Base-by-base conservation (phyloP, 2,797 vertebrate genomes). In the Echiichthys vipera region DNA sequence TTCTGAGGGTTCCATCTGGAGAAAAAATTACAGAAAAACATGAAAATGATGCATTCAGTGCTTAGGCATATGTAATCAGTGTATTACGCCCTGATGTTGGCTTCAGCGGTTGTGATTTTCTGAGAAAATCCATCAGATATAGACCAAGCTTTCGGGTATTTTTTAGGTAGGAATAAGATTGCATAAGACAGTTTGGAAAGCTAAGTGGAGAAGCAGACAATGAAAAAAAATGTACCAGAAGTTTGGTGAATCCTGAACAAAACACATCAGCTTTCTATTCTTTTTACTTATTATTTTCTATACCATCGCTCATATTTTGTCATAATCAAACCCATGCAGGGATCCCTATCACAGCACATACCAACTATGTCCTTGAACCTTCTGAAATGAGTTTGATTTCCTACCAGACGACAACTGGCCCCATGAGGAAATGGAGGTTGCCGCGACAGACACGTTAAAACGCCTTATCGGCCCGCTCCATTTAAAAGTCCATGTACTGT, bases 361-460 rank as follows among this genome's bases (percentile, higher is more conserved):
- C 61, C 77, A 34, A 32, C 56, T 36, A 4, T 34, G 27, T 65
- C 54, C 55, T 58, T 46, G 65, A 67, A 71, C 68, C 15, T 61
- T 69, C n/a, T 63, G 49, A 81, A 88, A 83, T 72, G 22, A 81
- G 46, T 83, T 80, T 84, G 74, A 86, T 88, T 91, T 90, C 88
- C 88, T 84, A 68, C 81, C 79, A 91, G 85, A 85, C 77, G 42
- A 85, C 77, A 72, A 68, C 17, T 20, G 27, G 62, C 51, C 63
- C 57, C 58, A 55, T 20, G 80, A 88, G 85, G 86, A 93, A 90
- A 88, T 82, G 76, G 71, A 85, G 73, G 72, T 83, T 55, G 57
- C 63, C 29, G 59, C 20, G 12, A 79, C 81, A 80, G 89, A 88
- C 78, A 29, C 6, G 65, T 80, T 74, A 45, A 89, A 83, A 86